These are phyloP conservation scores for Rhinoptilus africanus DNA, from an alignment of 2,113 vertebrate genomes.

Conservation along the genomic window DNA sequence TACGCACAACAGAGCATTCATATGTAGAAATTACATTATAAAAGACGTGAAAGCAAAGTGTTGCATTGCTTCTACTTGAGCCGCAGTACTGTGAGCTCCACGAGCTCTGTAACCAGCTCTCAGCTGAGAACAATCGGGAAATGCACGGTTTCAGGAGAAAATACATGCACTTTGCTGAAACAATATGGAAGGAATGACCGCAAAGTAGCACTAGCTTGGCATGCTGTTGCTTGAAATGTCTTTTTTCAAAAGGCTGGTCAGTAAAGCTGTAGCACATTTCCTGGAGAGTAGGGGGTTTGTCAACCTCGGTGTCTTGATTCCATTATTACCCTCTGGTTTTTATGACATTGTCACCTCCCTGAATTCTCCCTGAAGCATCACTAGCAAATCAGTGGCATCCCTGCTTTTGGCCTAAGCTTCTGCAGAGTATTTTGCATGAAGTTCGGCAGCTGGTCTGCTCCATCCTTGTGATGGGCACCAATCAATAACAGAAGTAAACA, in stretches of 20 bases:
- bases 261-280: not conserved
- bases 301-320: not conserved
- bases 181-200: not conserved
- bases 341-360: not conserved
- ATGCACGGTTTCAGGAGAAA: not conserved
- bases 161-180: not conserved
- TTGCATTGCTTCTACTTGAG: accelerated
- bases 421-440: not conserved
- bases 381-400: not conserved
- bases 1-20: accelerated
- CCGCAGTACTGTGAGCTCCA: not conserved
- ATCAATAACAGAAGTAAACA: not conserved
- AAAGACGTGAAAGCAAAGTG: not conserved
- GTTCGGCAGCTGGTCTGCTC: not conserved
- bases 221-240: not conserved
- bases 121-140: not conserved
- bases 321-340: not conserved
- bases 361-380: not conserved
- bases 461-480: not conserved
- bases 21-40: accelerated
- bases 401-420: not conserved
- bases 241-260: not conserved
- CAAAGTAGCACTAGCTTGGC: not conserved
- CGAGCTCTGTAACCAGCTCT: not conserved
- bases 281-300: not conserved